phyloP scores from a whole-genome alignment of 1,140 invertebrate species.

The Chlorops oryzae region DNA sequence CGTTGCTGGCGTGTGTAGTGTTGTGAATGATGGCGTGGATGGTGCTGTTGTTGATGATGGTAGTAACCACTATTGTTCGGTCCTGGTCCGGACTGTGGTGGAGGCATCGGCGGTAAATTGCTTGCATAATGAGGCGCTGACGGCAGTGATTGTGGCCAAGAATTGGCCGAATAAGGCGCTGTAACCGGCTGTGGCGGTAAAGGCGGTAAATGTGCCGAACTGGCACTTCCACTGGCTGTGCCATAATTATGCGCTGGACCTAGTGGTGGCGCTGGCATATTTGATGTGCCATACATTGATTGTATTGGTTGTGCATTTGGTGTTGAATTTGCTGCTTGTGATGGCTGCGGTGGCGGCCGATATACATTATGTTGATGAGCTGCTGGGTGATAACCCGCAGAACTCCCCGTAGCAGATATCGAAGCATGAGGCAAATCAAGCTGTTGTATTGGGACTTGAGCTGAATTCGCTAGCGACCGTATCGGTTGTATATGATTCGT shows the following conservation, averaged over 20 bases:
- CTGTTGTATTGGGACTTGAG: neutral
- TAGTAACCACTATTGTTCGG: neutral
- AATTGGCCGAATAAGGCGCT: neutral
- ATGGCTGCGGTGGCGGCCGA: constrained; percentile 1
- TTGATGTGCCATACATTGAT: constrained; percentile 10
- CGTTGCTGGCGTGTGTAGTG: no score
- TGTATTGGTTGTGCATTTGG: constrained; percentile 16
- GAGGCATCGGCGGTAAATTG: constrained; percentile 8
- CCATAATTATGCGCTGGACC: constrained; percentile 2
- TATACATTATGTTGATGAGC: constrained; percentile 8
- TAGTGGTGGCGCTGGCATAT: constrained; percentile 14
- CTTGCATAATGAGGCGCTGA: neutral
- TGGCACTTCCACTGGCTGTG: constrained; percentile 11
- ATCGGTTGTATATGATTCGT: constrained; percentile 15
- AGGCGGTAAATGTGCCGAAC: constrained; percentile 3
- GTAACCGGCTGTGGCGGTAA: constrained; percentile 17
- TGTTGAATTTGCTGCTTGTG: neutral
- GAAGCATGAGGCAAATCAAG: neutral
- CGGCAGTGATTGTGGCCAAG: constrained; percentile 28
- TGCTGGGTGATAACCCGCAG: constrained; percentile 1
- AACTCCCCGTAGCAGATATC: constrained; percentile 1
- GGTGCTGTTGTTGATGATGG: neutral
- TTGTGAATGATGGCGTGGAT: neutral
- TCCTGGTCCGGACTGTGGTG: constrained; percentile 5
- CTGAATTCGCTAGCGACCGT: constrained; percentile 10